A percentile compares a stretch with the other conserved stretches of the same genome.
phyloP scores from a whole-genome alignment of 1,140 invertebrate species.

The Trichogramma pretiosum region DNA sequence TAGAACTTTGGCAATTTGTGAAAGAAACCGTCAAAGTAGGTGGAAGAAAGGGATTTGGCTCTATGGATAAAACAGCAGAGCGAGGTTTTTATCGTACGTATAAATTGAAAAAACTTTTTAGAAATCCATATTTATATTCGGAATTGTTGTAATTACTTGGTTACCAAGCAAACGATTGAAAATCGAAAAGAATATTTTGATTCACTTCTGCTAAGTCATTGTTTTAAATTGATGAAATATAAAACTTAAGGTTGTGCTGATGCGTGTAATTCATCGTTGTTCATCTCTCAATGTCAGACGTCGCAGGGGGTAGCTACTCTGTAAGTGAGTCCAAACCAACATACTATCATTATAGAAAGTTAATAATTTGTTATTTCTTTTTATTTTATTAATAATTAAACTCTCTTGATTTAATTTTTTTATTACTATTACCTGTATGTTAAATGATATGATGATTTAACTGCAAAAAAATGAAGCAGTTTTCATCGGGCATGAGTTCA shows the following conservation, averaged over 20 bases:
- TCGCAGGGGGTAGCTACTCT: constrained; percentile 44
- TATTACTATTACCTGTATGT: too few species aligned
- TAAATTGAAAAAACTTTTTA: constrained; percentile 16
- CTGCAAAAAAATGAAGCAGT: too few species aligned
- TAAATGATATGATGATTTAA: too few species aligned
- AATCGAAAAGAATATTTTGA: too few species aligned
- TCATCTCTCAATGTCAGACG: constrained; percentile 44
- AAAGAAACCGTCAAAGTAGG: constrained; percentile 20
- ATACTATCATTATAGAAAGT: constrained; percentile 40
- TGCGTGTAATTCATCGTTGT: constrained; percentile 43
- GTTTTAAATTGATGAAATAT: constrained; percentile 26
- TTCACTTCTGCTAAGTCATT: too few species aligned
- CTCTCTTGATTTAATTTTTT: constrained; percentile 13
- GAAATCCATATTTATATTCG: constrained; percentile 4
- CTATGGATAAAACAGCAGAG: constrained; percentile 25
- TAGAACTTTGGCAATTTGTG: constrained; percentile 31
- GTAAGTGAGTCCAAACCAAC: constrained; percentile 45
- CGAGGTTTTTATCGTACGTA: constrained; percentile 19
- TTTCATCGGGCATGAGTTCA: too few species aligned
- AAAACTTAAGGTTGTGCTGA: constrained; percentile 43
- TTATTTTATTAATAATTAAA: background rate
- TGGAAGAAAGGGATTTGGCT: constrained; percentile 26
- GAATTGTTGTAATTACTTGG: too few species aligned
- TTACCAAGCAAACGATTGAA: too few species aligned
- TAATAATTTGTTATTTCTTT: constrained; percentile 17